Evolutionary conservation across 1,140 invertebrate species (phyloP), one percentile per base, ranked within the genome.

Genomic region (Drosophila bocqueti): DNA sequence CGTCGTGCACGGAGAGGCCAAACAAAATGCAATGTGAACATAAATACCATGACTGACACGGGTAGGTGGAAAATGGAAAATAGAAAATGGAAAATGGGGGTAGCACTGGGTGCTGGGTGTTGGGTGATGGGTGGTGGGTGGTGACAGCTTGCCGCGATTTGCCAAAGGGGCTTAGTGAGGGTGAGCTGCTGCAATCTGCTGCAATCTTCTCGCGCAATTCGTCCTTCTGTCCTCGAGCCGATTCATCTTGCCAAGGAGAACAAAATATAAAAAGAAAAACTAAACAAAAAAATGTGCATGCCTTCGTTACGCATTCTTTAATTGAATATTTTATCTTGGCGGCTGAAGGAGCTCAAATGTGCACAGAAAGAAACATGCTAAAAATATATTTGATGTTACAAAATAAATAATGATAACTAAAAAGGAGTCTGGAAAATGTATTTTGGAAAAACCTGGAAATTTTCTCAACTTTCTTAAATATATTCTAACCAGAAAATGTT

Each of bases 281-380:
- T 31, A n/a, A 18, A 31, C 9, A 52, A 52, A 38, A 52, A 55
- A 55, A 55, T 38, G 67, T 47, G 29, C 43, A 38, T 24, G 71
- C 59, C 74, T 54, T 57, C 69, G 68, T 42, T 75, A 40, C 49
- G 62, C 72, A 76, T 71, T 72, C 60, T 79, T 86, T 87, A 87
- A 86, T 86, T 86, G 83, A 86, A 87, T 86, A 76, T 85, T 85
- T 72, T 86, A 82, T 82, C 69, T 82, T 75, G 65, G 52, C 46
- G 54, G 31, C 45, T 11, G 31, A 21, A 42, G 42, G 21, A 65
- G 46, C 24, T 59, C 34, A 13, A 24, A 34, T 40, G 36, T 69
- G 24, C 67, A 49, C 67, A 49, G 52, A 21, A 13, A n/a, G 24
- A 71, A 29, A 67, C 21, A 34, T 11, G 10, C 6, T 36, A 6